Evolutionary conservation across 2,888 invertebrate species (phyloP), one percentile per base, ranked within the genome.

Genomic region (Globia sparganii): DNA sequence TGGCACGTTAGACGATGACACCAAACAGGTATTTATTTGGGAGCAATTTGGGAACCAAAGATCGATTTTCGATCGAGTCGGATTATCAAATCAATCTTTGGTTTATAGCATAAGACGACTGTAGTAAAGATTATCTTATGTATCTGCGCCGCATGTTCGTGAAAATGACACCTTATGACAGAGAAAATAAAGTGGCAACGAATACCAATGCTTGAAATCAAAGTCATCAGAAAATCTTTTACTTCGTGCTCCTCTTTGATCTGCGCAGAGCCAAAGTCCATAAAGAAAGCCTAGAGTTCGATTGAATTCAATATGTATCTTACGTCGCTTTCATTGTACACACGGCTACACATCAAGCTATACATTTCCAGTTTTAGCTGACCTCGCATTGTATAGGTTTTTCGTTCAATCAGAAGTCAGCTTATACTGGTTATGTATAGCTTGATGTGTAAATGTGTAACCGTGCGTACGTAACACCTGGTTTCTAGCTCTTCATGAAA

Each of bases 1-100:
- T 0, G 98, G 98, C 5, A 91, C 96, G 37, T 90, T 98, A 56
- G 98, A 98, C 91, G 94, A 96, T 40, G 95, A 95, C 1, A 98
- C 98, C 0, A 93, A 97, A 78, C 93, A 97, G 92, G 98, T 97
- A 92, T 87, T 87, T 78, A 28, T 13, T 56, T 69, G 43, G 13
- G 43, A 40, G 49, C 6, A 43, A 46, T 43, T 56, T 11, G 21
- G 21, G 37, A n/a, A n/a, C n/a, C n/a, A n/a, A n/a, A n/a, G n/a
- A n/a, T n/a, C n/a, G n/a, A n/a, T n/a, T n/a, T n/a, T n/a, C n/a
- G n/a, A n/a, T n/a, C n/a, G n/a, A n/a, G n/a, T n/a, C n/a, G n/a
- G n/a, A n/a, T n/a, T n/a, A n/a, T n/a, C n/a, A n/a, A n/a, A n/a
- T n/a, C n/a, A n/a, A n/a, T n/a, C n/a, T n/a, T n/a, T n/a, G n/a